These are phyloP conservation scores for Petromus typicus DNA, from an alignment of 2,113 vertebrate genomes.

Conservation along the genomic window DNA sequence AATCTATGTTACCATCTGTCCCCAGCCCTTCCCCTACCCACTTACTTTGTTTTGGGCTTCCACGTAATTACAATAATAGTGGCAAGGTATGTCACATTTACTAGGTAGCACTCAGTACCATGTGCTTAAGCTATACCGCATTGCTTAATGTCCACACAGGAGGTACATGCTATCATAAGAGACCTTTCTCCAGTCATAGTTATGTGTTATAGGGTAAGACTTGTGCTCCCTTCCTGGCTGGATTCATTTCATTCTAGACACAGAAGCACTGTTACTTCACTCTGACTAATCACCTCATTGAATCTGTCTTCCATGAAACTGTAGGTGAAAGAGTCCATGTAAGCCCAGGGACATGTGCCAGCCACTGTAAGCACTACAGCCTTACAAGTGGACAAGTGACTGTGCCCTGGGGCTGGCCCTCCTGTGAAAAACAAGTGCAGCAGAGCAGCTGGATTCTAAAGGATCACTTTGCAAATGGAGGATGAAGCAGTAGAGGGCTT, in stretches of 20 bases:
- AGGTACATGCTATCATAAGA: not conserved
- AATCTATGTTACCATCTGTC: not conserved
- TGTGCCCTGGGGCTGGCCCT: not conserved
- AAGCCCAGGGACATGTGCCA: not conserved
- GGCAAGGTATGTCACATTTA: not conserved
- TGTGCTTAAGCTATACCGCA: not conserved
- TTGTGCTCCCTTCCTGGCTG: not conserved
- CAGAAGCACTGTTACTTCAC: not conserved
- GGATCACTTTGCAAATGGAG: slow-evolving; percentile 70
- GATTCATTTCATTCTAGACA: not conserved
- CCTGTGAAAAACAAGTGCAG: slow-evolving; percentile 10
- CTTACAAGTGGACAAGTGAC: not conserved
- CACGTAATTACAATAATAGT: not conserved
- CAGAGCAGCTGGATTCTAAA: slow-evolving; percentile 32
- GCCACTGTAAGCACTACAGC: not conserved
- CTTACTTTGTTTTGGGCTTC: not conserved
- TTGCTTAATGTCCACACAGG: not conserved
- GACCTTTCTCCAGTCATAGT: not conserved
- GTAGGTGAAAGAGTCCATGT: not conserved
- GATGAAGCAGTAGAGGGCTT: slow-evolving; percentile 38
- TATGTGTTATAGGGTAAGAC: not conserved
- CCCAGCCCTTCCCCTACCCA: not conserved
- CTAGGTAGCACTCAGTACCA: not conserved
- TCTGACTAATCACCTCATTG: not conserved
- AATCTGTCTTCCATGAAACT: not conserved